phyloP scores from a whole-genome alignment of 92 coral and sea anemone species.

The Actinostola sp. region DNA sequence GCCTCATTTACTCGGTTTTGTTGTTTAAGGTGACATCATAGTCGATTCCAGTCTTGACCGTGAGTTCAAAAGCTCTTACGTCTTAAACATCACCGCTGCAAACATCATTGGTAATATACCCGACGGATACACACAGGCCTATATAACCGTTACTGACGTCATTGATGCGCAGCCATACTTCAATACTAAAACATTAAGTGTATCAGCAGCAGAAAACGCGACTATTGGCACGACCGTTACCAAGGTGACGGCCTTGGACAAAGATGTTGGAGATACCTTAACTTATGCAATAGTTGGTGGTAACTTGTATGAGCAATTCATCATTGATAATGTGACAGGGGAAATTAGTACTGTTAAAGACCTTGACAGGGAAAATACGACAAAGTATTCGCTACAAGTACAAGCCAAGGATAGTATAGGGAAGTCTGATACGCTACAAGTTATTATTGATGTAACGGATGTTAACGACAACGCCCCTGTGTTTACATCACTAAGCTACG shows the following conservation, averaged over 20 bases:
- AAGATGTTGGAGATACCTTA: conserved; percentile 70
- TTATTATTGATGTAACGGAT: conserved; percentile 63
- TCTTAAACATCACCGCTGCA: conserved; percentile 73
- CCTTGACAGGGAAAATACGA: conserved; percentile 78
- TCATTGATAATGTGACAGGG: conserved; percentile 75
- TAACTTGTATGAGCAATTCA: conserved; percentile 61
- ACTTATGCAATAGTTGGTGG: conserved; percentile 63
- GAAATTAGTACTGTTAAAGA: conserved; percentile 47
- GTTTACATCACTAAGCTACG: conserved; percentile 44
- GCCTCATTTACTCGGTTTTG: no score
- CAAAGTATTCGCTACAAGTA: conserved; percentile 51
- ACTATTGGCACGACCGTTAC: conserved; percentile 62
- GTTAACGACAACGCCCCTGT: conserved; percentile 83
- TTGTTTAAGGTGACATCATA: conserved; percentile 67
- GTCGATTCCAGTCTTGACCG: conserved; percentile 79
- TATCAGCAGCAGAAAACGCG: conserved; percentile 61
- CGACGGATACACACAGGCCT: conserved; percentile 65
- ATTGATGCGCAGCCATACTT: conserved; percentile 82
- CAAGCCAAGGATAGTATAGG: conserved; percentile 73
- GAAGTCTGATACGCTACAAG: conserved; percentile 46
- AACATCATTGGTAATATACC: conserved; percentile 66
- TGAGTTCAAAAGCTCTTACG: conserved; percentile 70
- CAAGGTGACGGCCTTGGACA: conserved; percentile 63
- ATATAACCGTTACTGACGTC: conserved; percentile 81
- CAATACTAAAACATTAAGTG: conserved; percentile 38